Evolutionary conservation across 2,888 invertebrate genomes (phyloP).

Genomic region (Zelleria hepariella): DNA sequence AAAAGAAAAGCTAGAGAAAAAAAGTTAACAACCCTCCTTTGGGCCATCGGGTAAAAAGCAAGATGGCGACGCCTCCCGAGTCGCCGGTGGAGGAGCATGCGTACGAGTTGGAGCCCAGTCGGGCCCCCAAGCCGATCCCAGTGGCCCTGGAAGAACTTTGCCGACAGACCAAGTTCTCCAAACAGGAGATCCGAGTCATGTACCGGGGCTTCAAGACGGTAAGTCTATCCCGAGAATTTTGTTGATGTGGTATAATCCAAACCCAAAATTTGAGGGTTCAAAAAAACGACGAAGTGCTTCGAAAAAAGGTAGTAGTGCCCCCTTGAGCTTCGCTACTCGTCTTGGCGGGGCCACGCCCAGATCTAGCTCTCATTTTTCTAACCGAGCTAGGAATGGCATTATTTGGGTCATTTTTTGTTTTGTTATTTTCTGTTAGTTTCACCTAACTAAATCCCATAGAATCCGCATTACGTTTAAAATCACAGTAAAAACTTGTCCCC

Average conservation of each 20-base stretch:
- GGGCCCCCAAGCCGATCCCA: constrained; percentile 85
- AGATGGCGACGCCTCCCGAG: constrained; percentile 89
- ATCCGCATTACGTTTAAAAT: too few species aligned
- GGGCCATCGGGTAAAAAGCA: constrained; percentile 11
- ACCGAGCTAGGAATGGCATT: too few species aligned
- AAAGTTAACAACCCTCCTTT: neutral
- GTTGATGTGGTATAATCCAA: neutral
- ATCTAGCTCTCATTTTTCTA: too few species aligned
- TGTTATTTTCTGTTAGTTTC: too few species aligned
- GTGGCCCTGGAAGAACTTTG: constrained; percentile 92
- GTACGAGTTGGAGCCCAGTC: constrained; percentile 85
- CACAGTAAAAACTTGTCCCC: too few species aligned
- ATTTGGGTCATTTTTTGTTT: too few species aligned
- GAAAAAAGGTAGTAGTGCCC: too few species aligned
- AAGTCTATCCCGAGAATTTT: constrained; percentile 26
- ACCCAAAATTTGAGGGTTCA: neutral
- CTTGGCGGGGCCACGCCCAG: too few species aligned
- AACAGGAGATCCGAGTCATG: constrained; percentile 97
- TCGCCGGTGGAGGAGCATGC: constrained; percentile 90
- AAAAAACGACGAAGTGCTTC: too few species aligned
- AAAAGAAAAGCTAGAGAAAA: neutral
- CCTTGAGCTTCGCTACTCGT: too few species aligned
- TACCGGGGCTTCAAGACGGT: constrained; percentile 98
- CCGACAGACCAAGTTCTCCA: constrained; percentile 93
- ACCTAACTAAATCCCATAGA: too few species aligned